A percentile compares a stretch with the other conserved stretches of the same genome.
phyloP scores from a whole-genome alignment of 2,113 vertebrate species.

The Naja naja region DNA sequence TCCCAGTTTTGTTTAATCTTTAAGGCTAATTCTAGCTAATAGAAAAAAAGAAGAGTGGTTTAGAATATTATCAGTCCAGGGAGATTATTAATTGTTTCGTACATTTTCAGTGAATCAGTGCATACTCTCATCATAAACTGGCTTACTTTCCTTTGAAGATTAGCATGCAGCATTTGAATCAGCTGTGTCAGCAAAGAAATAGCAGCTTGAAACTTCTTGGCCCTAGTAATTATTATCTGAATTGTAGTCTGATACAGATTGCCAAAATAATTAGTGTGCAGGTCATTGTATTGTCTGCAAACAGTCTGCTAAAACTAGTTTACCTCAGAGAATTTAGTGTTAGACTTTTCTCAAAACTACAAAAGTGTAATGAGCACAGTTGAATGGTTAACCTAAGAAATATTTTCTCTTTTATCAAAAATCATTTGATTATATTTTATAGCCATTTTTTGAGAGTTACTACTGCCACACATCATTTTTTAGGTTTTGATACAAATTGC shows the following conservation, averaged over 20 bases:
- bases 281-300: constrained; percentile 1
- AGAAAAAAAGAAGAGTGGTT: neutral
- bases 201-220: constrained; percentile 33
- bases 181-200: constrained; percentile 37
- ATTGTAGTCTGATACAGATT: constrained; percentile 22
- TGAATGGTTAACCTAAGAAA: neutral
- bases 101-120: constrained; percentile 24
- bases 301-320: constrained; percentile 29
- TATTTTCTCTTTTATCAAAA: neutral
- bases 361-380: neutral
- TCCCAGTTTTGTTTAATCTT: neutral
- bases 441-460: neutral
- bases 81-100: constrained; percentile 33
- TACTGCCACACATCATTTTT: neutral
- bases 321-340: constrained; percentile 44
- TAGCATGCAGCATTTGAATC: constrained; percentile 28
- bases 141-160: constrained; percentile 26
- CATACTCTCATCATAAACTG: constrained; percentile 28
- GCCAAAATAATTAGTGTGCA: neutral
- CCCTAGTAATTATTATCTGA: constrained; percentile 16
- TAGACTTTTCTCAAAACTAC: neutral
- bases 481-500: neutral
- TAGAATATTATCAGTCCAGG: constrained; percentile 25
- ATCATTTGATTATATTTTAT: neutral
- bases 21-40: neutral